Base-by-base conservation (phyloP, 2,797 vertebrate genomes). In the Malacoctenus gilli region DNA sequence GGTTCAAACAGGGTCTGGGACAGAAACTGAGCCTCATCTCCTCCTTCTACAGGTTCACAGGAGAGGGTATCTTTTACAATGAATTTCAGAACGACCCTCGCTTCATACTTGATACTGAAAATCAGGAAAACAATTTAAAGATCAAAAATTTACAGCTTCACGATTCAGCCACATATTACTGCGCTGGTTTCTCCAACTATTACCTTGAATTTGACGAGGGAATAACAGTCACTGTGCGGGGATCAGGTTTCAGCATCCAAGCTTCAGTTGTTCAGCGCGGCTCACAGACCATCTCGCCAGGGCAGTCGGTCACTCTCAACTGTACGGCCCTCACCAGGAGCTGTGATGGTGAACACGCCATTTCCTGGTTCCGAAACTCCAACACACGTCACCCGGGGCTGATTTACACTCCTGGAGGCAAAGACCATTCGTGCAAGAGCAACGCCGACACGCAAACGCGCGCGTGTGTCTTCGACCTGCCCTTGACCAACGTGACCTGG, bases 321-420 rank as follows among this genome's bases (percentile, higher is more conserved):
- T 85, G 84, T 42, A 72, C 16, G 18, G 43, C 87, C 1, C 18
- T 72, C 5, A 54, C 55, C 21, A 34, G 53, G 15, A 63, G 14
- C 35, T 84, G 75, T 55, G 54, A 37, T 22, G 60, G 25, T 77
- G 42, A 54, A 25, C 64, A 75, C 5, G 61, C 30, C 18, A 77
- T 88, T 40, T 74, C 77, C 75, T 85, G 80, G 88, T 76, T 87
- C 36, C 70, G 28, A 57, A 11, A n/a, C 3, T 59, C 49, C 18
- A 31, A 35, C 39, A 40, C 61, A 30, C 41, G 14, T 47, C 43
- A 14, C 7, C 59, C 63, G 39, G 65, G 59, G 56, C 31, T 87
- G 12, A 59, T 85, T 49, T 68, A 84, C 65, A 66, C 49, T 11
- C 37, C 52, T 28, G 63, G 23, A 54, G 37, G 39, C 8, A 63